Evolutionary conservation across 2,797 vertebrate genomes (phyloP).

Genomic region (Florisuga fusca): DNA sequence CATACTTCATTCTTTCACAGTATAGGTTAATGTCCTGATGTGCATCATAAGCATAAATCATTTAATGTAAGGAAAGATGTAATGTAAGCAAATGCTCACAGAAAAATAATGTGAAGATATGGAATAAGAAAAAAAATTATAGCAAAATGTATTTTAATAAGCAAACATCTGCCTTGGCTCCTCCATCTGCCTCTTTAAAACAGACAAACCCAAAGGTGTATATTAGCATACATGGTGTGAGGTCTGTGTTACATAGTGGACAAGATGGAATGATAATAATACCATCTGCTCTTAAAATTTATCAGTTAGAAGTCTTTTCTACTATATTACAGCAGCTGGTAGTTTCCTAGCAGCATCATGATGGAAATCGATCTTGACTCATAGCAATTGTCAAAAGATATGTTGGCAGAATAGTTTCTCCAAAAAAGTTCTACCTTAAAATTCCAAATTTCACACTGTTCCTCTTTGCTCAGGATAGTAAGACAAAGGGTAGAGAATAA

Average conservation of each 20-base stretch:
- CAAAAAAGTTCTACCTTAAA: background rate
- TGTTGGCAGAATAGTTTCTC: background rate
- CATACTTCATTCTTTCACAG: background rate
- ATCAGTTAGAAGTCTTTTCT: background rate
- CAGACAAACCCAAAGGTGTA: background rate
- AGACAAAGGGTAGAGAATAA: background rate
- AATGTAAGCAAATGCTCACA: background rate
- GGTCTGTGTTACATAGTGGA: background rate
- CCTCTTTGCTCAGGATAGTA: background rate
- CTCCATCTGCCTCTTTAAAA: background rate
- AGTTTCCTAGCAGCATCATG: background rate
- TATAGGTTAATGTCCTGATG: background rate
- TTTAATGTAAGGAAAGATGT: background rate
- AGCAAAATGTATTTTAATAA: background rate
- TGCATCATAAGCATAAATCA: background rate
- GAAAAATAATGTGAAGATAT: background rate
- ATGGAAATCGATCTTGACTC: background rate
- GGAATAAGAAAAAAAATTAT: background rate
- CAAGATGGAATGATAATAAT: background rate
- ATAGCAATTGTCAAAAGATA: background rate
- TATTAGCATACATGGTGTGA: background rate
- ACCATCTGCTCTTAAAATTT: background rate
- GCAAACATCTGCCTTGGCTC: background rate
- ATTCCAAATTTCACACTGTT: background rate
- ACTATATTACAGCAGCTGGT: background rate